These are phyloP conservation scores for Carcina quercana DNA, from an alignment of 2,888 invertebrate species.

Conservation along the genomic window DNA sequence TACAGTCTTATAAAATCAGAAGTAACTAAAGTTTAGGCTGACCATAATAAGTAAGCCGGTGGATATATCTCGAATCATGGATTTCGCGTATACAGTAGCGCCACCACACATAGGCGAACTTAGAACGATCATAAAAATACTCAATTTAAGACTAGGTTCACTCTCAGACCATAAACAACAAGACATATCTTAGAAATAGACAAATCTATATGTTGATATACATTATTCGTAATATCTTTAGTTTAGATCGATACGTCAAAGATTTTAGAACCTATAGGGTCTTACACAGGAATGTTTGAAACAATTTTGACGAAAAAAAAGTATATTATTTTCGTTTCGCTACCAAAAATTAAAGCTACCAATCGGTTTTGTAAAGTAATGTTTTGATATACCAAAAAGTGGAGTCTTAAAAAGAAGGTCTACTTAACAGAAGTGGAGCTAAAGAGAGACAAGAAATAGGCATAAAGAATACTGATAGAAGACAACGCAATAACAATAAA, in stretches of 20 bases:
- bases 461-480: too few species aligned
- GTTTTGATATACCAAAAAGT: constrained; percentile 20
- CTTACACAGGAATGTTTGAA: constrained; percentile 22
- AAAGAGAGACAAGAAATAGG: constrained; percentile 13
- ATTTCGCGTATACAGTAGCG: too few species aligned
- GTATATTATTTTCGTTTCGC: constrained; percentile 9
- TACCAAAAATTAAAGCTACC: constrained; percentile 24
- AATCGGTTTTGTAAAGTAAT: constrained; percentile 14
- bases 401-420: constrained; percentile 7
- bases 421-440: constrained; percentile 9
- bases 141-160: constrained; percentile 50
- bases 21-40: constrained; percentile 23
- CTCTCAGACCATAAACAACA: constrained; percentile 21
- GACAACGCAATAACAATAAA: too few species aligned
- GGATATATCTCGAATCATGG: too few species aligned
- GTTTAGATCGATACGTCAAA: constrained; percentile 13
- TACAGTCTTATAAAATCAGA: constrained; percentile 57
- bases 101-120: too few species aligned
- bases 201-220: constrained; percentile 28
- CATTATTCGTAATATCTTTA: constrained; percentile 39
- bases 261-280: constrained; percentile 16
- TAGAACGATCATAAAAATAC: constrained; percentile 28
- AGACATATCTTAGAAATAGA: constrained; percentile 10
- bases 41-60: too few species aligned
- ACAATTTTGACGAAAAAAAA: constrained; percentile 10